Base-by-base conservation (phyloP, 2,113 vertebrate genomes). In the Oceanites oceanicus region DNA sequence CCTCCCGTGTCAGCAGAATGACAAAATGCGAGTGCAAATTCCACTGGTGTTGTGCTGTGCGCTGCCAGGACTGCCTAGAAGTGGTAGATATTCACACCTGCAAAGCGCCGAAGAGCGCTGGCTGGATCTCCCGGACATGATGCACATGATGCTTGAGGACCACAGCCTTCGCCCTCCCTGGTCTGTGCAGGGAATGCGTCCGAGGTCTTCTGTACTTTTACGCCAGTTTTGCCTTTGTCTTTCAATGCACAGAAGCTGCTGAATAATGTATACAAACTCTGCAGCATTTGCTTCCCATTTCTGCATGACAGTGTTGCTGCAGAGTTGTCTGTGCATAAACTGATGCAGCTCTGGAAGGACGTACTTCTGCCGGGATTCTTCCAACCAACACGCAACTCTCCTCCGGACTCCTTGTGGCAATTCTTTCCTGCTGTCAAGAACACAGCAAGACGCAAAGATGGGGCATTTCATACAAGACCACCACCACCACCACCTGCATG, bases 21-120 rank as follows among this genome's bases (percentile, higher is more conserved):
- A 98, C 98, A 18, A 99, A 99, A 83, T 99, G 99, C 0, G 99
- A 99, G 98, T 99, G 99, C 96, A 99, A 99, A 84, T 99, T 99
- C 98, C 99, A 99, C 95, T 99, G 99, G 99, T 99, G 99, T 59
- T 99, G 99, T 22, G 98, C 99, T 0, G 99, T 99, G 92, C 99
- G 96, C 97, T 99, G 99, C 97, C 98, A 99, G 59, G 99, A 99
- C 98, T 99, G 99, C 94, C 98, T 99, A 10, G 99, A 99, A 58
- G 98, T 98, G 96, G 97, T 99, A 38, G 99, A 99, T 6, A 96
- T 99, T 81, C 99, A 99, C 98, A 99, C 99, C 10, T 99, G 99
- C 93, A 99, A 99, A 85, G 98, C 98, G 4, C 99, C 98, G 0
- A 99, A 98, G 96, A 98, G 97, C 8, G 36, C 90, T 3, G 91